Evolutionary conservation across 35 echinoderm and acorn worm species (phyloP).

Genomic region (Nesometra sesokonis): DNA sequence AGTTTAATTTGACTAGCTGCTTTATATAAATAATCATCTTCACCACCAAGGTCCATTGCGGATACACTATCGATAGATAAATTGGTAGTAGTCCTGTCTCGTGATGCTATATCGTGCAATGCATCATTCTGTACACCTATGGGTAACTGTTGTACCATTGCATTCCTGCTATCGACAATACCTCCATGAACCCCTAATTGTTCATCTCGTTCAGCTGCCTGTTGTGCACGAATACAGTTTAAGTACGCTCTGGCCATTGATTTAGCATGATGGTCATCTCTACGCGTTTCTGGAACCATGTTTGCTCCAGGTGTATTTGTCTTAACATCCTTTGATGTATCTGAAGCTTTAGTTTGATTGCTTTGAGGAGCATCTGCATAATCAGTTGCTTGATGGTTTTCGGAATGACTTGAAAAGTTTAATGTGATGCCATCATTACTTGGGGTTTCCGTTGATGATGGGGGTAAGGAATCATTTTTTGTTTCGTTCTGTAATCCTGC

Average conservation of each 20-base stretch:
- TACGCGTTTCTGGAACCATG: background rate
- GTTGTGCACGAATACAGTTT: constrained; percentile 63
- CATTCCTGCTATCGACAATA: constrained; percentile 52
- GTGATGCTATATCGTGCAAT: background rate
- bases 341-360: background rate
- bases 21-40: constrained; percentile 88
- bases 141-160: background rate
- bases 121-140: background rate
- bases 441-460: constrained; percentile 36
- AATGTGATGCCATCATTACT: constrained; percentile 65
- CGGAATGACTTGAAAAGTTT: constrained; percentile 27
- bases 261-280: background rate
- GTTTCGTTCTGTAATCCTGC: constrained; percentile 65
- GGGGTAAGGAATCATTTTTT: constrained; percentile 9
- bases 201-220: constrained; percentile 68
- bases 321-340: background rate
- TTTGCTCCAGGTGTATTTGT: background rate
- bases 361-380: background rate
- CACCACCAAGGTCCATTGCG: constrained; percentile 58
- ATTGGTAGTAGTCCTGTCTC: background rate
- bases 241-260: constrained; percentile 88
- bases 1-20: constrained; percentile 64
- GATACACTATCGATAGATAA: constrained; percentile 61
- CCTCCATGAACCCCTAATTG: constrained; percentile 9
- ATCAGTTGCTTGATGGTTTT: background rate